Base-by-base conservation (phyloP, 1,140 invertebrate genomes). In the Neocloeon triangulifer region DNA sequence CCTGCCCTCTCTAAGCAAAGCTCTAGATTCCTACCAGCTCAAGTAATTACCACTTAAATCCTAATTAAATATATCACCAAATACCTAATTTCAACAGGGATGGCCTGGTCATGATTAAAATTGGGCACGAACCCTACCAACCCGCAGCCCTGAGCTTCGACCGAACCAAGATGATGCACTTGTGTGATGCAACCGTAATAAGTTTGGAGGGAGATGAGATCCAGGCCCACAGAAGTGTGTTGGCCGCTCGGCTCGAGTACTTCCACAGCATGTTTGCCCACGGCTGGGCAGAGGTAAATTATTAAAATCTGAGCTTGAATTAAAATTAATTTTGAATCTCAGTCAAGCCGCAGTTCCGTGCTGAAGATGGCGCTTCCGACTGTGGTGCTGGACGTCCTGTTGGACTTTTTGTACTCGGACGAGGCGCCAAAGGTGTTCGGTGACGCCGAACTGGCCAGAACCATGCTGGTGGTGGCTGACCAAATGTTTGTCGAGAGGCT, bases 251-350 rank as follows among this genome's bases (percentile, higher is more conserved):
- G 32, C 49, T 73, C 4, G 73, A 79, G 28, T 80, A 79, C 50
- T 81, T 80, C 49, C 55, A 63, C 30, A 69, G 66, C 38, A 74
- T 80, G 70, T 64, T 78, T 39, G 58, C 62, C 34, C 58, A 61
- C 41, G 61, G 66, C 33, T 80, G 75, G 75, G 59, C 63, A 32
- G 67, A 71, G 55, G 69, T 70, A 43, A 48, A n/a, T n/a, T n/a
- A n/a, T n/a, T n/a, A n/a, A n/a, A n/a, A n/a, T n/a, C n/a, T n/a
- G n/a, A n/a, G n/a, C 30, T 32, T 35, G 4, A 6, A 32, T 13
- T 1, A 2, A 2, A 22, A 25, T 19, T 33, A 2, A 12, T 15
- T 33, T 16, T 33, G 43, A n/a, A n/a, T 23, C 26, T 32, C 35
- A 25, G 10, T 19, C 17, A 19, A 16, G 27, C 1, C 23, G 23